Base-by-base conservation (phyloP, 2,888 invertebrate species). In the Elmis aenea region DNA sequence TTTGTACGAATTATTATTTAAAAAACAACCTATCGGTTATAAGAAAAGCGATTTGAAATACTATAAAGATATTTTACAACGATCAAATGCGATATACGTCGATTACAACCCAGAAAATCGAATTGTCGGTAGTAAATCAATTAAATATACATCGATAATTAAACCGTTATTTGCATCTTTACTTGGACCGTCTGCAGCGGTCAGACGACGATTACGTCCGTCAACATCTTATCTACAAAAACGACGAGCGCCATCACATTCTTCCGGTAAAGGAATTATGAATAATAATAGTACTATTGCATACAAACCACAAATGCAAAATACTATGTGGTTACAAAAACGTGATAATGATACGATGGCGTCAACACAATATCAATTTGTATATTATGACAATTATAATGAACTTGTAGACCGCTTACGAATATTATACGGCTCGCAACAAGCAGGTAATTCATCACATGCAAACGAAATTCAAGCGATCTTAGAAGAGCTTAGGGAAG, bases 391-490 rank as follows among this genome's bases (percentile, higher is more conserved):
- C 4, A 12, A 29, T 29, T 3, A 13, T 9, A 18, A 29, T 10
- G 30, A 20, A 10, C 10, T 29, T 3, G 12, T 29, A 3, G 21
- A 29, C 2, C 11, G 21, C 3, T 16, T 30, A 15, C 5, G 13
- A 3, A 13, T 36, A 4, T 13, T 36, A 9, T 13, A 12, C 9
- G 29, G 29, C 3, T 23, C 29, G 2, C 13, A 24, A 10, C n/a
- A 5, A 9, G 24, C 36, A 1, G 34, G 36, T 8, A 15, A 30
- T 15, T 24, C 13, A 12, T 6, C 13, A 9, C 25, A 25, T 20
- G 6, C 18, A 2, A 36, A 36, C 9, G 36, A 36, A 9, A 36
- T 36, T 3, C 2, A 22, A 6, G n/a, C 13, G 1, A 34, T 27
- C 5, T 3, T 10, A 2, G 22, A 27, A 13, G 34, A 26, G 11